Evolutionary conservation across 2,888 invertebrate genomes (phyloP).

Genomic region (Notodonta ziczac): DNA sequence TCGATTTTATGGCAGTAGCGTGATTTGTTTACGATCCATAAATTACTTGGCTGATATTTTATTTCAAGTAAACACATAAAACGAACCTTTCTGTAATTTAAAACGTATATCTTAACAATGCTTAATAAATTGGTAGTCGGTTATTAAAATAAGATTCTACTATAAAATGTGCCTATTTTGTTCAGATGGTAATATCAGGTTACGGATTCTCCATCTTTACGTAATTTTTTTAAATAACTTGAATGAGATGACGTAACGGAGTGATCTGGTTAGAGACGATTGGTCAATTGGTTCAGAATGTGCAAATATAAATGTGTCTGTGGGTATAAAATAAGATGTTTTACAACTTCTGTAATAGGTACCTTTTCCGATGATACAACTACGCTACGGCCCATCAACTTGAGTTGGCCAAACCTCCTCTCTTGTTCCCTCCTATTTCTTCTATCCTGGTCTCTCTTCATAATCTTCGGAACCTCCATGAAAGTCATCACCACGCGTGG

Average conservation of each 20-base stretch:
- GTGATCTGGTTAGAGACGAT: too few species aligned
- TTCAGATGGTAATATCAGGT: too few species aligned
- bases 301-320: too few species aligned
- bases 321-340: too few species aligned
- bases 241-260: too few species aligned
- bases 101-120: background rate
- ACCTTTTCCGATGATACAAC: background rate
- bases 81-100: background rate
- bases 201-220: too few species aligned
- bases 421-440: background rate
- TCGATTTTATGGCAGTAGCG: constrained; percentile 12
- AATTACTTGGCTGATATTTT: background rate
- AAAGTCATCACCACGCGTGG: constrained; percentile 41
- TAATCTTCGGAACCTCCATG: constrained; percentile 32
- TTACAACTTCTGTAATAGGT: background rate
- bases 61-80: constrained; percentile 3
- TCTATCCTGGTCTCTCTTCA: constrained; percentile 12
- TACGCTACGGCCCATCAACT: background rate
- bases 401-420: background rate
- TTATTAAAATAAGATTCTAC: background rate
- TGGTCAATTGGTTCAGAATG: too few species aligned
- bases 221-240: too few species aligned
- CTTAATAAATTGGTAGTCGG: background rate
- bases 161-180: background rate
- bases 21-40: constrained; percentile 5